A percentile compares a stretch with the other conserved stretches of the same genome.
Evolutionary conservation across 2,113 vertebrate species (phyloP).

Genomic region (Polypterus senegalus): DNA sequence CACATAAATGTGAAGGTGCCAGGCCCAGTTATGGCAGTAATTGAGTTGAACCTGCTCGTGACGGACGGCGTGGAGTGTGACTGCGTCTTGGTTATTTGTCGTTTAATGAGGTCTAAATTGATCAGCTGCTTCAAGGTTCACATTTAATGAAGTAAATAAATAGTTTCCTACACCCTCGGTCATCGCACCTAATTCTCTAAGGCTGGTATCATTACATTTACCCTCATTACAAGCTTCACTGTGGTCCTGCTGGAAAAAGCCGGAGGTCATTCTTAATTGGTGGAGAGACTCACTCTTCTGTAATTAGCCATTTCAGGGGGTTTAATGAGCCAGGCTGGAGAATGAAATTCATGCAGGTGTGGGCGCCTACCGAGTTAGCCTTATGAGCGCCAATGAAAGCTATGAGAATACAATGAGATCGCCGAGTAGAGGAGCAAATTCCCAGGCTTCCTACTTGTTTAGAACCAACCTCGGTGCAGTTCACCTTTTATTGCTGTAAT

Average conservation of each 20-base stretch:
- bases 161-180: constrained; percentile 41
- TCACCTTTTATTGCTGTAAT: too few relatives aligned
- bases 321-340: constrained; percentile 39
- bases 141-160: constrained; percentile 68
- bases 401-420: too few relatives aligned
- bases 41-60: too few relatives aligned
- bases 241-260: constrained; percentile 41
- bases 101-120: constrained; percentile 62
- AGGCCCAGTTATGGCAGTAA: too few relatives aligned
- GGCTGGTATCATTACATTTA: constrained; percentile 52
- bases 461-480: too few relatives aligned
- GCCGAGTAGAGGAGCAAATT: too few relatives aligned
- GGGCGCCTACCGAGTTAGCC: too few relatives aligned
- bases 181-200: constrained; percentile 46
- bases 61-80: constrained; percentile 17
- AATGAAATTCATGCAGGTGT: too few relatives aligned
- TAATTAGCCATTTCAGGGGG: constrained; percentile 67
- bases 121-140: constrained; percentile 41
- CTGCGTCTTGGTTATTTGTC: constrained; percentile 24
- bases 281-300: constrained; percentile 50
- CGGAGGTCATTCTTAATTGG: constrained; percentile 70
- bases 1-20: too few relatives aligned
- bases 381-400: too few relatives aligned
- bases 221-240: constrained; percentile 51
- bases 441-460: too few relatives aligned